Percentiles rank a stretch among this genome's conserved stretches.
Evolutionary conservation across 2,113 vertebrate species (phyloP).

Genomic region (Phaetusa simplex): DNA sequence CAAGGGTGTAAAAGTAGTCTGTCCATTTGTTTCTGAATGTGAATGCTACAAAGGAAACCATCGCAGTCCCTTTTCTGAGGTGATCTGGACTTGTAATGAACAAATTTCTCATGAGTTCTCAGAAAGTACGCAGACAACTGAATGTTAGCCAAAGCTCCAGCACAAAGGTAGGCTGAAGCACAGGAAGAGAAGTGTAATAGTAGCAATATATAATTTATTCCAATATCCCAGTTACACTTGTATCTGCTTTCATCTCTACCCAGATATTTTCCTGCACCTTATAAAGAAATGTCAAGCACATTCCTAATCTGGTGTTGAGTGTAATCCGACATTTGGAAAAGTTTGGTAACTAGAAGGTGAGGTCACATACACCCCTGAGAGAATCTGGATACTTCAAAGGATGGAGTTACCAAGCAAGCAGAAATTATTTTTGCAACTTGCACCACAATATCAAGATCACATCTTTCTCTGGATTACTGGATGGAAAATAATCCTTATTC

Average conservation of each 20-base stretch:
- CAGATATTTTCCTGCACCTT: slow-evolving; percentile 65
- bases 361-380: slow-evolving; percentile 58
- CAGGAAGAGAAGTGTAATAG: slow-evolving; percentile 54
- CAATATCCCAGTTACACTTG: slow-evolving; percentile 56
- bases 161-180: slow-evolving; percentile 50
- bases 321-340: slow-evolving; percentile 71
- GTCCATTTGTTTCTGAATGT: neutral
- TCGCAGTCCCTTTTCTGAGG: neutral
- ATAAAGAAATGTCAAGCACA: slow-evolving; percentile 68
- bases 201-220: slow-evolving; percentile 66
- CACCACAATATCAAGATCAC: slow-evolving; percentile 28
- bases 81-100: neutral
- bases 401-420: slow-evolving; percentile 46
- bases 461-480: slow-evolving; percentile 1
- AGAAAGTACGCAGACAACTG: slow-evolving; percentile 18
- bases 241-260: slow-evolving; percentile 67
- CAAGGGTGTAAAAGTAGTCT: neutral
- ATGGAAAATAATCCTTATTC: slow-evolving; percentile 20
- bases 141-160: slow-evolving; percentile 30
- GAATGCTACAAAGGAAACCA: neutral
- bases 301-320: slow-evolving; percentile 69
- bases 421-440: slow-evolving; percentile 54
- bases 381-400: slow-evolving; percentile 58
- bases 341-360: slow-evolving; percentile 60
- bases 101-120: neutral